Evolutionary conservation across 2,113 vertebrate species (phyloP), one percentile per base, ranked within the genome.

Genomic region (Ancistrus triradiatus): DNA sequence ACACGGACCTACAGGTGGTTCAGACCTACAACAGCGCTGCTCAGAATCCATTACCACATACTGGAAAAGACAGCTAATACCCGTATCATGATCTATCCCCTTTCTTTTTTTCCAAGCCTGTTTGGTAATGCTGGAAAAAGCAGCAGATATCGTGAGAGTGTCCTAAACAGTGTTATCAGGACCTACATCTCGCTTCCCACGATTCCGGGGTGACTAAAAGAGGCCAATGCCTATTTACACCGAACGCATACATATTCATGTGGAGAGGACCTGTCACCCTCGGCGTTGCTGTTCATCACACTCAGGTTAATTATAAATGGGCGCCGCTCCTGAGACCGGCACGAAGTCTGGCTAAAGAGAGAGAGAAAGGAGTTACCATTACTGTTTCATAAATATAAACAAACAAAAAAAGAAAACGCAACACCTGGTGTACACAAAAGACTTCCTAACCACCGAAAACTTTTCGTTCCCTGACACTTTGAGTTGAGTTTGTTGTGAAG

Each of bases 111-210:
- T 57, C 60, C 73, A 59, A 38, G 55, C 31, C 38, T 44, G 58
- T 56, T 53, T 31, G 59, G 38, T 46, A 61, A 71, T 55, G 31
- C 57, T 72, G 58, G 69, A 61, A 73, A 68, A 72, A 72, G 18
- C 50, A 59, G 38, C 62, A 67, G 55, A 18, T 38, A 33, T 66
- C 42, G 70, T 63, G 70, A 73, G 47, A 73, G 56, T 25, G 60
- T 58, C 56, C 66, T 65, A 60, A 69, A 65, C 44, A 75, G 65
- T 42, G 66, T 27, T 70, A 80, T 66, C 46, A 46, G 70, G 73
- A 57, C 68, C 68, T 81, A 55, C 72, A 73, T 83, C 74, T 78
- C n/a, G 22, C 77, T 86, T 84, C 83, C 81, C 83, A 86, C 81
- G 77, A 77, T 77, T 69, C 63, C 51, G 33, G 60, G 43, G 47